Percentiles rank a stretch among this genome's conserved stretches.
phyloP scores from a whole-genome alignment of 2,113 vertebrate genomes.

The Bujurquina vittata region DNA sequence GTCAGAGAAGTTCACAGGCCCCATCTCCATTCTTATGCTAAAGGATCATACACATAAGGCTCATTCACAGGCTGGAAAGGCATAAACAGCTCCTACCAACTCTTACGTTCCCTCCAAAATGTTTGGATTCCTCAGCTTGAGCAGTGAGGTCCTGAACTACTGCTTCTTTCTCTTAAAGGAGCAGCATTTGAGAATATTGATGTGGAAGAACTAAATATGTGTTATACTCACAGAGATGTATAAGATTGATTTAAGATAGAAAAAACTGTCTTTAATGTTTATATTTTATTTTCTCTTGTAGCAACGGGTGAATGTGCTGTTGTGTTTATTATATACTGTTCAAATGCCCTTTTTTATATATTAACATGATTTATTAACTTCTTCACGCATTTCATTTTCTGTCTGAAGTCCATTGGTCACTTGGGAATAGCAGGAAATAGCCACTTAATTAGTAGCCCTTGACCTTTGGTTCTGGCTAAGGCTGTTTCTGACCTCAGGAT shows the following conservation, averaged over 20 bases:
- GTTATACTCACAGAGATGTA: background rate
- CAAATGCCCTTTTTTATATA: background rate
- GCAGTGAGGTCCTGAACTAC: background rate
- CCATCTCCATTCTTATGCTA: constrained; percentile 77
- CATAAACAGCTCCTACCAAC: constrained; percentile 51
- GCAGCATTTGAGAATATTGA: background rate
- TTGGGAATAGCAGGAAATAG: constrained; percentile 73
- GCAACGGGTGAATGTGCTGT: background rate
- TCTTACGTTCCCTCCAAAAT: constrained; percentile 74
- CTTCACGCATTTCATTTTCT: constrained; percentile 23
- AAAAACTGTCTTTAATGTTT: background rate
- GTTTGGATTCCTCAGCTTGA: constrained; percentile 32
- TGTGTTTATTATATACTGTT: background rate
- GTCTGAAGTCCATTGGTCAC: constrained; percentile 51
- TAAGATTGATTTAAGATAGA: background rate
- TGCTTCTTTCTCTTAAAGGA: background rate
- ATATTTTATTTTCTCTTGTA: background rate
- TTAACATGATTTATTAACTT: constrained; percentile 44
- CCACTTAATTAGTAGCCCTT: constrained; percentile 78
- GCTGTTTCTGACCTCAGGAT: constrained; percentile 58
- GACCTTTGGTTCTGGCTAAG: constrained; percentile 64
- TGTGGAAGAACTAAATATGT: background rate
- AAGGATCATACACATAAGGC: constrained; percentile 56
- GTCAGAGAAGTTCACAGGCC: constrained; percentile 77
- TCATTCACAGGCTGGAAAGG: constrained; percentile 48